Evolutionary conservation across 2,888 invertebrate genomes (phyloP), one percentile per base, ranked within the genome.

Genomic region (Poecilus cupreus): DNA sequence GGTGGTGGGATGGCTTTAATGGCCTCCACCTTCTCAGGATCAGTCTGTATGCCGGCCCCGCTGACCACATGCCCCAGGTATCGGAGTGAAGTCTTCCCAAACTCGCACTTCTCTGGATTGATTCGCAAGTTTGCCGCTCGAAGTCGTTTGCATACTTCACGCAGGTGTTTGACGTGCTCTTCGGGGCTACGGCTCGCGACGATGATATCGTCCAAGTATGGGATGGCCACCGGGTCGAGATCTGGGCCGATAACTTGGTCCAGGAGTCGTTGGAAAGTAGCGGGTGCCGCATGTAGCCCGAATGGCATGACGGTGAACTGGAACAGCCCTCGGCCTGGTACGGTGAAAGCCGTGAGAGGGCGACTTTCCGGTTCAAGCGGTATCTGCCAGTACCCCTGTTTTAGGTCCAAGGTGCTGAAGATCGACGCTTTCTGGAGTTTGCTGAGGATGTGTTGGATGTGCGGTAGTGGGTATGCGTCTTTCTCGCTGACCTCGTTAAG

Each of bases 21-120:
- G 16, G 81, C 76, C 24, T 60, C 70, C 39, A 82, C 64, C 43
- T 83, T 82, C 3, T 60, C 78, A 0, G 46, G 76, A 32, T 82
- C 76, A 3, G 68, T 68, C 10, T 68, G 32, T 32, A 75, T 83
- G 11, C 81, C 80, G 8, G 57, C 74, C 1, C n/a, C 57, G 11
- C 24, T 78, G 11, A 83, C 60, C 0, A 78, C 46, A 18, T 82
- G 84, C 0, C 84, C 84, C 1, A 85, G 26, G 20, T 84, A 84
- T 11, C 51, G 70, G 0, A 85, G 13, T 4, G 82, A 60, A 1
- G 54, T 13, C 11, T 82, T 39, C 0, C 81, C 79, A 60, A 84
- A 85, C 18, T 84, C 77, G 57, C 83, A 84, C 60, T 85, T 85
- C 10, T 84, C 83, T 5, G 18, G 20, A 24, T 84, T 84, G 32